Evolutionary conservation across 1,140 invertebrate species (phyloP).

Genomic region (Latrodectus geometricus): DNA sequence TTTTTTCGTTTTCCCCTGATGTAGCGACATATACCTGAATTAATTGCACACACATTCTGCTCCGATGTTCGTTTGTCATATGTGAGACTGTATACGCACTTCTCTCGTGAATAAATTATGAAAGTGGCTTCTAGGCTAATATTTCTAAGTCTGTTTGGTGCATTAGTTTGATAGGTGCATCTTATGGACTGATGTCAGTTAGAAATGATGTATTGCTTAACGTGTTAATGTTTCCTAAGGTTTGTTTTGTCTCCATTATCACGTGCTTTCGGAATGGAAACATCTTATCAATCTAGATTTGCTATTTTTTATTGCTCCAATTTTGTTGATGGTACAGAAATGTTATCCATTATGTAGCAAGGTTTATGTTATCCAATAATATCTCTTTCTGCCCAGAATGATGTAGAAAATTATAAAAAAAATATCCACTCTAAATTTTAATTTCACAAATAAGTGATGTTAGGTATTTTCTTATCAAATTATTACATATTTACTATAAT

Average conservation of each 20-base stretch:
- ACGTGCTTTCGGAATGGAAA: constrained; percentile 14
- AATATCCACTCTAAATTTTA: too few species aligned
- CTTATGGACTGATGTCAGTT: constrained; percentile 24
- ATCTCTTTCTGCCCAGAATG: too few species aligned
- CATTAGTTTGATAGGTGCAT: constrained; percentile 36
- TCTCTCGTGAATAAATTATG: constrained; percentile 49
- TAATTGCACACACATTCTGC: constrained; percentile 3
- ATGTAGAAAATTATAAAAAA: too few species aligned
- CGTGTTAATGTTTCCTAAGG: constrained; percentile 46
- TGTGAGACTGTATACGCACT: constrained; percentile 27
- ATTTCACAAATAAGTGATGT: too few species aligned
- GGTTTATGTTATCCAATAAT: too few species aligned
- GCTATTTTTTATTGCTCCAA: constrained; percentile 13
- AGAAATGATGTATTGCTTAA: constrained; percentile 40
- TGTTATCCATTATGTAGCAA: background rate
- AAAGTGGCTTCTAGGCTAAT: background rate
- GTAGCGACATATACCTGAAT: constrained; percentile 3
- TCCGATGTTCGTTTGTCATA: constrained; percentile 19
- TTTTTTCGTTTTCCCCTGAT: background rate
- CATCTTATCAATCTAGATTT: background rate
- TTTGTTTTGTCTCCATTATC: constrained; percentile 15
- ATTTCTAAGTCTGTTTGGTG: constrained; percentile 3
- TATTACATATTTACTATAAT: too few species aligned
- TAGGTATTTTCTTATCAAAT: too few species aligned
- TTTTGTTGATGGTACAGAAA: background rate